A percentile compares a stretch with the other conserved stretches of the same genome.
phyloP scores from a whole-genome alignment of 2,888 invertebrate genomes.

The Polymixis lichenea region DNA sequence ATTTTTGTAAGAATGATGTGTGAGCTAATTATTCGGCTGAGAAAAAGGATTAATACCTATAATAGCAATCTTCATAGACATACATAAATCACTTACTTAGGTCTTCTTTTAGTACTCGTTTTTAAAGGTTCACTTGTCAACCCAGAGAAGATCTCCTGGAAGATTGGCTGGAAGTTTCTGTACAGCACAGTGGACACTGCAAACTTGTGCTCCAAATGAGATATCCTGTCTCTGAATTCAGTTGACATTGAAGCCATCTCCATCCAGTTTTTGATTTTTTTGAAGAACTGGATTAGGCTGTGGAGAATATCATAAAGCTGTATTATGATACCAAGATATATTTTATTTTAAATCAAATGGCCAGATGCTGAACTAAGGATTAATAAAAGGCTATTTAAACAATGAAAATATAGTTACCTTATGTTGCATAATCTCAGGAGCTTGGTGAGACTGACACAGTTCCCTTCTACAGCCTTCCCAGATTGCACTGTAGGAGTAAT shows the following conservation, averaged over 20 bases:
- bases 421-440: slow-evolving; percentile 97
- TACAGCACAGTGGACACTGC: slow-evolving; percentile 98
- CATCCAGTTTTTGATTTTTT: slow-evolving; percentile 98
- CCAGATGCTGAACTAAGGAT: not conserved
- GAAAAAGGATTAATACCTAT: not conserved
- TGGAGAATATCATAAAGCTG: slow-evolving; percentile 3
- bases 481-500: slow-evolving; percentile 95
- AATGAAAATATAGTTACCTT: slow-evolving; percentile 89
- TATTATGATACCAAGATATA: not conserved
- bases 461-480: slow-evolving; percentile 95
- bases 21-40: not conserved
- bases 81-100: slow-evolving; percentile 77
- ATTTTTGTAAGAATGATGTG: not conserved
- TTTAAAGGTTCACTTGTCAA: slow-evolving; percentile 90
- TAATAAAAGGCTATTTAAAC: not conserved
- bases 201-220: slow-evolving; percentile 96
- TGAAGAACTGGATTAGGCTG: slow-evolving; percentile 98
- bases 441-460: slow-evolving; percentile 97
- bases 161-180: slow-evolving; percentile 97
- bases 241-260: slow-evolving; percentile 97
- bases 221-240: slow-evolving; percentile 95
- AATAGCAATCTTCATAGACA: not conserved
- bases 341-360: not conserved
- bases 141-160: slow-evolving; percentile 95
- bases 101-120: slow-evolving; percentile 91